phyloP scores from a whole-genome alignment of 2,888 invertebrate genomes.

The Microctonus brassicae region DNA sequence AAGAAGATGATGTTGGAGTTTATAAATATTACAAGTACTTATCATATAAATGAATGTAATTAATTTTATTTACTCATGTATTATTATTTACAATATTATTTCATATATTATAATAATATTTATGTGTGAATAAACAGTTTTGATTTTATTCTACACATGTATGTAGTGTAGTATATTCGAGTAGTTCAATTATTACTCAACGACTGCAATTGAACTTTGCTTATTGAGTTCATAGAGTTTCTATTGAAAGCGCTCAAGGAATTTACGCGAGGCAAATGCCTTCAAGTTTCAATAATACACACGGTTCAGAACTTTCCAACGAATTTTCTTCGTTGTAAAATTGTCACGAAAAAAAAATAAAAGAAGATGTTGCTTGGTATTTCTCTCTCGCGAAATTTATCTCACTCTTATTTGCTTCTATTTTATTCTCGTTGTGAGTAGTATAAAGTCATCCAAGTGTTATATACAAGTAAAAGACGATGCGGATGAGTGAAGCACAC shows the following conservation, averaged over 20 bases:
- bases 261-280: neutral
- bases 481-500: neutral
- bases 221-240: neutral
- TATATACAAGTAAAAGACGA: neutral
- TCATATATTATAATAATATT: too few relatives aligned
- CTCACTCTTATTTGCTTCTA: neutral
- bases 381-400: neutral
- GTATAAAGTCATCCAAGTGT: neutral
- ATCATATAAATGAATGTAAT: neutral
- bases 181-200: neutral
- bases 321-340: constrained; percentile 8
- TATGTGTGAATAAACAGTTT: too few relatives aligned
- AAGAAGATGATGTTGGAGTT: neutral
- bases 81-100: too few relatives aligned
- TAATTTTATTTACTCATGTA: neutral
- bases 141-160: too few relatives aligned
- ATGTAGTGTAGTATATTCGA: neutral
- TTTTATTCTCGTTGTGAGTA: neutral
- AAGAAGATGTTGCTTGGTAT: neutral
- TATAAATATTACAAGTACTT: neutral
- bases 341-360: constrained; percentile 16
- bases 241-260: neutral
- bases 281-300: constrained; percentile 10
- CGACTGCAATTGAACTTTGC: constrained; percentile 1
- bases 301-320: neutral